Percentiles rank a stretch among this genome's conserved stretches.
These are phyloP conservation scores for Drosophila jambulina DNA, from an alignment of 1,140 invertebrate species.

Conservation along the genomic window DNA sequence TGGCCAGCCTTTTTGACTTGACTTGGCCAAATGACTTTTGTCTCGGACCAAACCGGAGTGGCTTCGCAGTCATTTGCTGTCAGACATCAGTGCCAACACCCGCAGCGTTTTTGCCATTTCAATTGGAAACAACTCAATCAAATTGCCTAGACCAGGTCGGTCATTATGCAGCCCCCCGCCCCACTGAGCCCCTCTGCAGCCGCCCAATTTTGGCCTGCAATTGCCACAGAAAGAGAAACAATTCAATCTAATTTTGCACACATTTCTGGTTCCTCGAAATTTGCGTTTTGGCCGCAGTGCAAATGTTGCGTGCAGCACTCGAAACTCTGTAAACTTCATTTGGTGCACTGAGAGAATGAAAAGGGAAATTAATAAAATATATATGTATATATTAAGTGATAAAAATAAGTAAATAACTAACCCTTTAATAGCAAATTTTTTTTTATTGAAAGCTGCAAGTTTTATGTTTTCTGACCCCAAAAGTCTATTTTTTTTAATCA, in stretches of 20 bases:
- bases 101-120: slow-evolving; percentile 77
- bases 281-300: slow-evolving; percentile 65
- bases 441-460: background rate
- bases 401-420: background rate
- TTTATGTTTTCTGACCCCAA: rapidly evolving
- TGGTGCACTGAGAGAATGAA: background rate
- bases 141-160: slow-evolving; percentile 67
- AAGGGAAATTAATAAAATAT: background rate
- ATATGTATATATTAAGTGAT: background rate
- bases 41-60: slow-evolving; percentile 18
- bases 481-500: background rate
- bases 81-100: slow-evolving; percentile 78
- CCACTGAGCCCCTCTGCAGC: background rate
- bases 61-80: slow-evolving; percentile 42
- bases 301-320: slow-evolving; percentile 60
- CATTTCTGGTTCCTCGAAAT: slow-evolving; percentile 72
- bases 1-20: slow-evolving; percentile 52
- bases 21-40: slow-evolving; percentile 74
- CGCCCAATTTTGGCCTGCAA: slow-evolving; percentile 30
- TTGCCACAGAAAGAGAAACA: slow-evolving; percentile 57
- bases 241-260: slow-evolving; percentile 79
- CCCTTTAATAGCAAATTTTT: background rate
- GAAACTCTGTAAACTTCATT: background rate
- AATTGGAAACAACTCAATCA: slow-evolving; percentile 83
- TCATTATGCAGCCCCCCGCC: slow-evolving; percentile 59